Evolutionary conservation across 2,888 invertebrate species (phyloP).

Genomic region (Cenopis cana): DNA sequence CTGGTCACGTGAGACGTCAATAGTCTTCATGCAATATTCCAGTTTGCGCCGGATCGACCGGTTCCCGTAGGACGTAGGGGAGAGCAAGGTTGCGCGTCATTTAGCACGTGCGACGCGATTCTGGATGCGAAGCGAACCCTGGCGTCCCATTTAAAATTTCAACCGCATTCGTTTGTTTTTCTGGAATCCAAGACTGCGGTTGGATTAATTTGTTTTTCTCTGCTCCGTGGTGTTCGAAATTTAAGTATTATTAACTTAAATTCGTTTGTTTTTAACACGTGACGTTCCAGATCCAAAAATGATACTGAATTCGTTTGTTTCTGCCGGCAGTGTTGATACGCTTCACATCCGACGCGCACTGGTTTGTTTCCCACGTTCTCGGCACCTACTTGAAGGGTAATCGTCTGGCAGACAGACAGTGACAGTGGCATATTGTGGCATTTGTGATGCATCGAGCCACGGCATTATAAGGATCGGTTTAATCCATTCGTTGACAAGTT

Average conservation of each 20-base stretch:
- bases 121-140: not conserved
- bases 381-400: slow-evolving; percentile 43
- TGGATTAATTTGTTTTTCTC: not conserved
- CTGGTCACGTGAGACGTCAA: slow-evolving; percentile 54
- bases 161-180: slow-evolving; percentile 21
- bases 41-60: slow-evolving; percentile 66
- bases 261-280: slow-evolving; percentile 5
- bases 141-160: slow-evolving; percentile 19
- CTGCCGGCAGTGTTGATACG: slow-evolving; percentile 24
- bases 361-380: slow-evolving; percentile 47
- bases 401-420: too few species aligned
- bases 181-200: not conserved
- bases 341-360: slow-evolving; percentile 38
- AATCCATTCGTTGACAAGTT: slow-evolving; percentile 13
- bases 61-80: slow-evolving; percentile 75
- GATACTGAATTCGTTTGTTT: slow-evolving; percentile 20
- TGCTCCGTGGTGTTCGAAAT: slow-evolving; percentile 12
- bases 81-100: slow-evolving; percentile 74
- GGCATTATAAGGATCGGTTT: slow-evolving; percentile 24
- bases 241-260: slow-evolving; percentile 10
- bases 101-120: slow-evolving; percentile 65
- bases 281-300: slow-evolving; percentile 15
- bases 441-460: slow-evolving; percentile 32
- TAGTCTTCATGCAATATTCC: slow-evolving; percentile 65
- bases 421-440: slow-evolving; percentile 34